Percentiles rank a stretch among this genome's conserved stretches.
Conservation (phyloP, 1,140 invertebrate species). For the Caenorhabditis inopinata region DNA sequence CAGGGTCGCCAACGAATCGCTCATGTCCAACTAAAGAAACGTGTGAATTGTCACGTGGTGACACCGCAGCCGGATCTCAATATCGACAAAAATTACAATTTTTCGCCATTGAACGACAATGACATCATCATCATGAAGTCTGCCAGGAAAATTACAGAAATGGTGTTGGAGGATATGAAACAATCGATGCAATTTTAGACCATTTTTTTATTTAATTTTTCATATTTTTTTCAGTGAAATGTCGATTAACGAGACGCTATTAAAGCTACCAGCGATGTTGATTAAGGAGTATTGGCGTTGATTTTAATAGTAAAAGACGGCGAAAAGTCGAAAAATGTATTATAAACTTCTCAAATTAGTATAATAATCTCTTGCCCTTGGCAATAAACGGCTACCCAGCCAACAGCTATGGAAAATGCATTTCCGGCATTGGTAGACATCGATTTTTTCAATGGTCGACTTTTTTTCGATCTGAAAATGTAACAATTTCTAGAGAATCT, state of each 20-base stretch:
- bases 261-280: no score
- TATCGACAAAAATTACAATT: background rate
- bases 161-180: background rate
- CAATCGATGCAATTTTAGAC: background rate
- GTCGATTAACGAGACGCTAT: no score
- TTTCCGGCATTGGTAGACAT: conserved; percentile 64
- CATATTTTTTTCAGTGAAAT: background rate
- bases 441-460: conserved; percentile 61
- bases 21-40: background rate
- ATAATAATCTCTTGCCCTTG: conserved; percentile 59
- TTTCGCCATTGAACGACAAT: background rate
- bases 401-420: conserved; percentile 66
- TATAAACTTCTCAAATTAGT: conserved; percentile 57
- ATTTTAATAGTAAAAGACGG: no score
- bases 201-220: background rate
- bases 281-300: no score
- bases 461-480: conserved; percentile 59
- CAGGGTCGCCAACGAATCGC: background rate
- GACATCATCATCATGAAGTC: background rate
- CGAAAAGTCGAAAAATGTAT: no score
- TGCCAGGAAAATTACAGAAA: background rate
- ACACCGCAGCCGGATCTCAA: background rate
- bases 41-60: background rate
- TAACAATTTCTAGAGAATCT: no score
- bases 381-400: conserved; percentile 58